These are phyloP conservation scores for Phortica variegata DNA, from an alignment of 1,140 invertebrate species.

Conservation along the genomic window DNA sequence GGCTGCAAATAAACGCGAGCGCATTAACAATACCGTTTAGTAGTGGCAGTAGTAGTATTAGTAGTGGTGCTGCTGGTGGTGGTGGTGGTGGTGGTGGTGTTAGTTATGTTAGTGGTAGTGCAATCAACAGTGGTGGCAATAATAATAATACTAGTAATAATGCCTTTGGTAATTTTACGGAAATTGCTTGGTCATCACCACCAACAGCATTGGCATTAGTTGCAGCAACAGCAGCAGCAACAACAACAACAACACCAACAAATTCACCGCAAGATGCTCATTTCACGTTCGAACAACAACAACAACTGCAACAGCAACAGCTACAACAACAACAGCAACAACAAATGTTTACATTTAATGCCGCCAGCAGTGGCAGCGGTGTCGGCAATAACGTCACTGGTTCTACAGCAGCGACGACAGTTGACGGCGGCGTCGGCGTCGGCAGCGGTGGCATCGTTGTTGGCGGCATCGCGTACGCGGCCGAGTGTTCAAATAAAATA, in stretches of 20 bases:
- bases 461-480: conserved; percentile 22
- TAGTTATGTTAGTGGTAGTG: neutral
- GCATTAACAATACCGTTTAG: conserved; percentile 12
- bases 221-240: conserved; percentile 35
- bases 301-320: neutral
- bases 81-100: neutral
- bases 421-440: conserved; percentile 20
- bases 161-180: no score
- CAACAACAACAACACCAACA: conserved; percentile 39
- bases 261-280: conserved; percentile 39
- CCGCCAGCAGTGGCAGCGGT: neutral
- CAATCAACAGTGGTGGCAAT: neutral
- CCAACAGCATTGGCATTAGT: conserved; percentile 47
- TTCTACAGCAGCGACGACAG: conserved; percentile 30
- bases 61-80: neutral
- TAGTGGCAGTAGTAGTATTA: neutral
- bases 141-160: neutral
- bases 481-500: conserved; percentile 33
- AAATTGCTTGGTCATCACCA: no score
- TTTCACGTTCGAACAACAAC: conserved; percentile 26
- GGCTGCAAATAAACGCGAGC: conserved; percentile 9
- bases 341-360: neutral
- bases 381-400: conserved; percentile 27
- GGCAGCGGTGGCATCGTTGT: conserved; percentile 1
- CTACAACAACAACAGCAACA: neutral